Percentiles rank a stretch among this genome's conserved stretches.
These are phyloP conservation scores for Pleuronectes platessa DNA, from an alignment of 2,113 vertebrate species.

Conservation along the genomic window DNA sequence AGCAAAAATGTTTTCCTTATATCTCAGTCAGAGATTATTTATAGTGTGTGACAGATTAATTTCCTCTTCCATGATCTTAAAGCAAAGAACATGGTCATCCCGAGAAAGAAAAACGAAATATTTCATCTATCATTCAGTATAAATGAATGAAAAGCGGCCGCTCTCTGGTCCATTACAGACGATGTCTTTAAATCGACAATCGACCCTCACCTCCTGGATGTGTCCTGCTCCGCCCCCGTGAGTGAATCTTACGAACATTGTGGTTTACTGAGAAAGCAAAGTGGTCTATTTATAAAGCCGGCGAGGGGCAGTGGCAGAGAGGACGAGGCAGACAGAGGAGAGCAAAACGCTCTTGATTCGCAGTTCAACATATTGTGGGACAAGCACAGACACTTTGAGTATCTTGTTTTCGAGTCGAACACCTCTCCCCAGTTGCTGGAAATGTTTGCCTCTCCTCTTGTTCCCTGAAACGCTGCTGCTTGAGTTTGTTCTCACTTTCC, in stretches of 20 bases:
- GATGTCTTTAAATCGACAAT: slow-evolving; percentile 33
- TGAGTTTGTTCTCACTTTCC: neutral
- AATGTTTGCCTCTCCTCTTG: neutral
- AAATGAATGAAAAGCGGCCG: neutral
- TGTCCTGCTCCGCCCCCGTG: slow-evolving; percentile 47
- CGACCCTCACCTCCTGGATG: slow-evolving; percentile 30
- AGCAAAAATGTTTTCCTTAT: too few species aligned
- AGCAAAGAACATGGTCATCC: neutral
- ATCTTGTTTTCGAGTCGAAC: neutral
- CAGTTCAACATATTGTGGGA: slow-evolving; percentile 2
- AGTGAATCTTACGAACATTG: slow-evolving; percentile 65
- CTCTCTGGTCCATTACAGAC: slow-evolving; percentile 41
- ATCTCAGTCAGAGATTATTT: too few species aligned
- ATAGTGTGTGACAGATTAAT: too few species aligned
- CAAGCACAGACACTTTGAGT: slow-evolving; percentile 27
- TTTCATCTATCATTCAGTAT: neutral
- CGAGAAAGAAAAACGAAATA: neutral
- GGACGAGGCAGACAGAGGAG: neutral
- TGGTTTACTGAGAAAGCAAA: slow-evolving; percentile 65
- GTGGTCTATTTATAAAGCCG: slow-evolving; percentile 74
- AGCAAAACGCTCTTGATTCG: slow-evolving; percentile 39
- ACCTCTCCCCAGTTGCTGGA: slow-evolving; percentile 8
- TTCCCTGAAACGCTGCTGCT: neutral
- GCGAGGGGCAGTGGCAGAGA: slow-evolving; percentile 4
- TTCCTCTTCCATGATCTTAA: neutral